Conservation (phyloP, 2,888 invertebrate genomes). For the Eristalis pertinax region DNA sequence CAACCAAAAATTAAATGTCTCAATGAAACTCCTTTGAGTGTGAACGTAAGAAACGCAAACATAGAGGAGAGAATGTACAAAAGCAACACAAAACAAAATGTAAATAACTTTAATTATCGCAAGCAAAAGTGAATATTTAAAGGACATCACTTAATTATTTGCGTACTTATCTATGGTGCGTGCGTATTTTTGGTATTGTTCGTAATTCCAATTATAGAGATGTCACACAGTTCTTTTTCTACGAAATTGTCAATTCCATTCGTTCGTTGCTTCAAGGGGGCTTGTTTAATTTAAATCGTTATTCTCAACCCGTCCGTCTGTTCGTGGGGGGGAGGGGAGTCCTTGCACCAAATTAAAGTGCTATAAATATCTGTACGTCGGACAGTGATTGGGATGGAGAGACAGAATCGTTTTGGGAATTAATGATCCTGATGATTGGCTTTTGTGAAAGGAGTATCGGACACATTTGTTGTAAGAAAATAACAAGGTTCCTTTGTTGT, state of each 20-base stretch:
- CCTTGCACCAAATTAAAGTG: slow-evolving; percentile 26
- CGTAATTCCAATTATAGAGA: slow-evolving; percentile 36
- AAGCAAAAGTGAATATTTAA: slow-evolving; percentile 6
- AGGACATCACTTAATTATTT: not conserved
- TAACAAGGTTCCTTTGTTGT: not conserved
- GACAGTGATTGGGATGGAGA: not conserved
- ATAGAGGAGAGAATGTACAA: not conserved
- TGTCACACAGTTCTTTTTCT: slow-evolving; percentile 30
- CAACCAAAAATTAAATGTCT: not conserved
- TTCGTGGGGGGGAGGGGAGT: not conserved
- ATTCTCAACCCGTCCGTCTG: not conserved
- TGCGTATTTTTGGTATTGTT: not conserved
- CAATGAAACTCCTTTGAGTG: not conserved
- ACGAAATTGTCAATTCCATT: slow-evolving; percentile 22
- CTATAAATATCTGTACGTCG: slow-evolving; percentile 17
- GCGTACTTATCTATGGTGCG: not conserved
- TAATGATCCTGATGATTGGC: slow-evolving; percentile 34
- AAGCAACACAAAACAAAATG: not conserved
- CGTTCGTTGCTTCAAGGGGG: slow-evolving; percentile 8
- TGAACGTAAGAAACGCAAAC: not conserved
- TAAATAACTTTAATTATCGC: slow-evolving; percentile 19
- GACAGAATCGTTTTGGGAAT: slow-evolving; percentile 27
- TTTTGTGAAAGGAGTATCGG: not conserved
- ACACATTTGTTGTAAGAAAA: slow-evolving; percentile 12
- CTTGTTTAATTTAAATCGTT: slow-evolving; percentile 33